A percentile compares a stretch with the other conserved stretches of the same genome.
Evolutionary conservation across 2,797 vertebrate genomes (phyloP).

Genomic region (Cossypha dichroa): DNA sequence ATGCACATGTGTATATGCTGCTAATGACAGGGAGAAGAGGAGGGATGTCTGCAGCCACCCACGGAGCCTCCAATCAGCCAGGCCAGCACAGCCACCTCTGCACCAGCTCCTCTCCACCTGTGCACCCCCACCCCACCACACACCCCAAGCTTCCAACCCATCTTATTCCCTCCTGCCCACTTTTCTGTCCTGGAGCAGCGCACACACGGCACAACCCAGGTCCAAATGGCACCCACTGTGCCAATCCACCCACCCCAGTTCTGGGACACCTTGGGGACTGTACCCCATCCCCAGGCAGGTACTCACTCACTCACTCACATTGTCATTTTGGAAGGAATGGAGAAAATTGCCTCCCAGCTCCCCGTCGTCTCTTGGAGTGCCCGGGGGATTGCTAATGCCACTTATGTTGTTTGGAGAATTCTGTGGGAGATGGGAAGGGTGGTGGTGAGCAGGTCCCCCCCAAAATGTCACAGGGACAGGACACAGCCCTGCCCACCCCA

Average conservation of each 20-base stretch:
- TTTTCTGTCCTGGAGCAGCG: not conserved
- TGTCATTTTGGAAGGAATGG: conserved; percentile 99
- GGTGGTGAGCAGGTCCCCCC: not conserved
- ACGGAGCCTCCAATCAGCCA: fast-evolving
- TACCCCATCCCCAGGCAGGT: not conserved
- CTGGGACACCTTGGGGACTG: fast-evolving
- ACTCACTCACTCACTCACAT: conserved; percentile 82
- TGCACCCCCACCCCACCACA: fast-evolving
- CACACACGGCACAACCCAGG: not conserved
- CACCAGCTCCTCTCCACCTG: not conserved
- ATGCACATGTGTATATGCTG: not conserved
- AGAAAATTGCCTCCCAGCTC: conserved; percentile 98
- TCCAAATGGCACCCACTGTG: not conserved
- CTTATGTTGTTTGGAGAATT: conserved; percentile 99
- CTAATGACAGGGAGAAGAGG: not conserved
- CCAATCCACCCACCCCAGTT: fast-evolving
- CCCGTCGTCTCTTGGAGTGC: conserved; percentile 95
- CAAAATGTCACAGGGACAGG: fast-evolving
- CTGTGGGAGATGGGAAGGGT: conserved; percentile 67
- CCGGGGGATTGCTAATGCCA: conserved; percentile 99
- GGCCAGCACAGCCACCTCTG: not conserved
- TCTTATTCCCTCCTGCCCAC: fast-evolving
- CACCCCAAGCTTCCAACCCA: not conserved
- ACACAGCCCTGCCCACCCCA: not conserved
- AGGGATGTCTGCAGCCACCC: not conserved